Evolutionary conservation across 2,113 vertebrate species (phyloP), one percentile per base, ranked within the genome.

Genomic region (Cebus imitator): DNA sequence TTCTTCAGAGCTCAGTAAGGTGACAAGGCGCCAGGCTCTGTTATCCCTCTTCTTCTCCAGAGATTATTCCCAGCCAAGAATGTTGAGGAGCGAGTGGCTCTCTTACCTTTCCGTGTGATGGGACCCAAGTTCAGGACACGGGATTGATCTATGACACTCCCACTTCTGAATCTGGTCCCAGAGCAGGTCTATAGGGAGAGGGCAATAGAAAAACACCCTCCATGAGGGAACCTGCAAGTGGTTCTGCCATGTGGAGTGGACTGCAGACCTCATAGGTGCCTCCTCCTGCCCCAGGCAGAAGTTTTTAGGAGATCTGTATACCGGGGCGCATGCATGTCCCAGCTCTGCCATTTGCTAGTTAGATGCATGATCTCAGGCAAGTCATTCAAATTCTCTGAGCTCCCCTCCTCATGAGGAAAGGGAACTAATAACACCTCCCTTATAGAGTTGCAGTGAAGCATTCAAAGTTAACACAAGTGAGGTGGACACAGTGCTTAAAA

Each of bases 41-140:
- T 48, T 66, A 14, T 11, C 58, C 30, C 37, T n/a, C 40, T 35
- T 45, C 12, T 35, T 64, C 27, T 64, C 84, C 55, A 58, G 52
- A 80, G 27, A 89, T 18, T 35, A 27, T 48, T n/a, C 76, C 66
- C 40, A n/a, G 10, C 40, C 30, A 61, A 48, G 30, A 64, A 1
- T 1, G 3, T 4, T 14, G 1, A 2, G 37, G 17, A 18, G 7
- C 2, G 8, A 68, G 17, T 3, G 12, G 7, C 78, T 85, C n/a
- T 35, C 86, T 97, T 87, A 98, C 97, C 79, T 96, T 92, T 88
- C 23, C 90, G 40, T 12, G 58, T 70, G 68, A 98, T 97, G 82
- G 97, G 97, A 45, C 98, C 97, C 97, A 98, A 45, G 73, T 97
- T 96, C 66, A 98, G 92, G 64, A 95, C 57, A 1, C 45, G 83